A percentile compares a stretch with the other conserved stretches of the same genome.
Conservation (phyloP, 2,113 vertebrate genomes). For the Puma concolor region DNA sequence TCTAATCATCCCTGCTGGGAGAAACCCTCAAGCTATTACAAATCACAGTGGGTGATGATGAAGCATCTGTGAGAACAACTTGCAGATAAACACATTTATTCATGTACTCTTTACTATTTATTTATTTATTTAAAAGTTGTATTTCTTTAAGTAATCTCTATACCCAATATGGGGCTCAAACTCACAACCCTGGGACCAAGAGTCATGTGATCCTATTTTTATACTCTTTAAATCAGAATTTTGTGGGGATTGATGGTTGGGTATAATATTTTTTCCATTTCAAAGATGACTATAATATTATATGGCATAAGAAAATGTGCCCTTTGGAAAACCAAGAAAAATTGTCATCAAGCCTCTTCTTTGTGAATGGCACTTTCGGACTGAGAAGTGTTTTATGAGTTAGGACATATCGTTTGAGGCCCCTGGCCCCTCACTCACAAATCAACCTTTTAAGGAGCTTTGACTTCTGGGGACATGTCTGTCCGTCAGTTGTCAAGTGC, state of each 20-base stretch:
- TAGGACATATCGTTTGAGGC: neutral
- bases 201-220: neutral
- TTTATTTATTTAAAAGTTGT: neutral
- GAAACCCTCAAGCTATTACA: neutral
- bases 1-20: neutral
- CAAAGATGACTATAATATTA: neutral
- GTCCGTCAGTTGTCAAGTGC: neutral
- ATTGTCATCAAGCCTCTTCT: neutral
- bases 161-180: neutral
- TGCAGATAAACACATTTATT: neutral
- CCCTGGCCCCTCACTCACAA: neutral
- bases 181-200: neutral
- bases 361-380: neutral
- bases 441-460: neutral
- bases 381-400: neutral
- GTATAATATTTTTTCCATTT: neutral
- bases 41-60: neutral
- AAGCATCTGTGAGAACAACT: neutral
- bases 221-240: neutral
- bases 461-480: neutral
- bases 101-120: neutral
- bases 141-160: neutral
- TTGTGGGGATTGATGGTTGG: neutral
- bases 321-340: neutral
- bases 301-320: neutral